Conservation (phyloP, 2,797 vertebrate genomes). For the Onychomys arenicola region DNA sequence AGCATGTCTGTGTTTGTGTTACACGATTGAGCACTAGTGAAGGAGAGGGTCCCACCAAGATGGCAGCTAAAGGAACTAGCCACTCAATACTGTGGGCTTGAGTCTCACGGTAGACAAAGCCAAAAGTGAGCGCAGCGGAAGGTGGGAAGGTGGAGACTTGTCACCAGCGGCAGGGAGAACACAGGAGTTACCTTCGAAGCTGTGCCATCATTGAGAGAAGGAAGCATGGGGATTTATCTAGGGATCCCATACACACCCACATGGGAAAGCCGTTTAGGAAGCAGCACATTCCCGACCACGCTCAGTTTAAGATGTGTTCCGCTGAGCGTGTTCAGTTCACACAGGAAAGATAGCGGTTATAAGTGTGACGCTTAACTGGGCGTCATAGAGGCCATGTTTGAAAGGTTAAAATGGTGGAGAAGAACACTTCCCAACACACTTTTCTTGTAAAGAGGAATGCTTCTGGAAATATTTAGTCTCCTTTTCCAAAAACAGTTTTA, state of each 20-base stretch:
- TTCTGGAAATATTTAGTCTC: neutral
- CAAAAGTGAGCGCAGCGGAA: neutral
- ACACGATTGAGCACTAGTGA: neutral
- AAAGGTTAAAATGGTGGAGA: neutral
- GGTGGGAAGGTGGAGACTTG: neutral
- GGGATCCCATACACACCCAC: neutral
- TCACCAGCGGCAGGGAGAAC: neutral
- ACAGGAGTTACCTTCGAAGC: neutral
- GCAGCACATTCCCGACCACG: neutral
- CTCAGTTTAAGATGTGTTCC: neutral
- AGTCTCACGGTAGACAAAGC: neutral
- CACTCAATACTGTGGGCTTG: neutral
- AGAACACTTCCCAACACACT: neutral
- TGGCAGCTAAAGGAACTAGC: rapidly evolving
- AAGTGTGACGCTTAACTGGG: too few relatives aligned
- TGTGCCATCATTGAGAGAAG: neutral
- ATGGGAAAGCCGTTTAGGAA: neutral
- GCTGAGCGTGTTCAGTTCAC: neutral
- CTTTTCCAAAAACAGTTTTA: neutral
- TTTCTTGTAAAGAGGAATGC: neutral
- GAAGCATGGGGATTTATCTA: neutral
- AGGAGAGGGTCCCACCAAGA: too few relatives aligned
- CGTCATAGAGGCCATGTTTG: neutral
- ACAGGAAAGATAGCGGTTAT: neutral
- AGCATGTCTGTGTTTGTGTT: neutral